phyloP scores from a whole-genome alignment of 2,888 invertebrate genomes.

The Cosmopolites sordidus region DNA sequence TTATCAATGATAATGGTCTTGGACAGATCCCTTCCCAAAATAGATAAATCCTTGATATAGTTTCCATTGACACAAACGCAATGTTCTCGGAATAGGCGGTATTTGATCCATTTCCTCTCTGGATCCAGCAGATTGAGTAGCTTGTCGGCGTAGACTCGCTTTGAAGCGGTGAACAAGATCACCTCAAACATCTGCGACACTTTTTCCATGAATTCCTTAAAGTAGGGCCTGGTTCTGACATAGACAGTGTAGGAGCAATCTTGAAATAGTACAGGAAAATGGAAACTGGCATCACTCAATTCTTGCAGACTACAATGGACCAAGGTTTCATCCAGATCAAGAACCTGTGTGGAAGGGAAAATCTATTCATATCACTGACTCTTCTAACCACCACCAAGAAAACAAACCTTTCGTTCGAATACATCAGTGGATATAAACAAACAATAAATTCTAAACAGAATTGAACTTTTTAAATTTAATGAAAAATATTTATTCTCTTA shows the following conservation, averaged over 20 bases:
- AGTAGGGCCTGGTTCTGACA: constrained; percentile 87
- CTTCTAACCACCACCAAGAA: too few species aligned
- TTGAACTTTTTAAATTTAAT: too few species aligned
- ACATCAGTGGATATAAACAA: too few species aligned
- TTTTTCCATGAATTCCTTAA: constrained; percentile 86
- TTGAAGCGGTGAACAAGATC: constrained; percentile 92
- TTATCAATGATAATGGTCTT: constrained; percentile 85
- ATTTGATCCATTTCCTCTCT: constrained; percentile 82
- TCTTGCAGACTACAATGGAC: constrained; percentile 93
- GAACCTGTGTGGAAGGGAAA: too few species aligned
- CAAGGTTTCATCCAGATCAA: constrained; percentile 82
- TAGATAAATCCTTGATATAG: constrained; percentile 92
- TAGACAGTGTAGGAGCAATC: constrained; percentile 80
- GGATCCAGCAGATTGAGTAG: constrained; percentile 89
- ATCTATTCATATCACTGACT: too few species aligned
- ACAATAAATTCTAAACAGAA: too few species aligned
- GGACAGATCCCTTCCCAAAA: constrained; percentile 85
- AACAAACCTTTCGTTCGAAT: too few species aligned
- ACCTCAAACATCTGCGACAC: constrained; percentile 77
- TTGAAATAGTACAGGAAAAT: constrained; percentile 90
- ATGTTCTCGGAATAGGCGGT: constrained; percentile 90
- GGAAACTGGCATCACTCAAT: constrained; percentile 86
- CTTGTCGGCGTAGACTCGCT: constrained; percentile 91
- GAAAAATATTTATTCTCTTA: not conserved
- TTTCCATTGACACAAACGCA: constrained; percentile 93